Conservation (phyloP, 2,113 vertebrate genomes). For the Brevimyrus niger region DNA sequence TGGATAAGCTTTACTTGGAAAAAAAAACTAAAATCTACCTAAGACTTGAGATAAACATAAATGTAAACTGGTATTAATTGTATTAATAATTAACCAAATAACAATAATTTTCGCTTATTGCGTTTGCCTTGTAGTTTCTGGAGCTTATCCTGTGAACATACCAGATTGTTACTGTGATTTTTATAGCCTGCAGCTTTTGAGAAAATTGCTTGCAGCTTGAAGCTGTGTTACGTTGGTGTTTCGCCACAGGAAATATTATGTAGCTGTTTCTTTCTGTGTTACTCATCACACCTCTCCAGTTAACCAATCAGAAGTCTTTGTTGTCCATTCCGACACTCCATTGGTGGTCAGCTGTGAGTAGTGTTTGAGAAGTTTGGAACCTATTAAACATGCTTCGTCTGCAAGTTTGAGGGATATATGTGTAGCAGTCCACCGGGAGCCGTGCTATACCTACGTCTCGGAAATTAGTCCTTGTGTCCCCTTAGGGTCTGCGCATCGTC, state of each 20-base stretch:
- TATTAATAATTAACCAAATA: background rate
- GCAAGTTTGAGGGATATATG: constrained; percentile 17
- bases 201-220: constrained; percentile 50
- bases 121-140: background rate
- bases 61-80: background rate
- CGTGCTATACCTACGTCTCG: background rate
- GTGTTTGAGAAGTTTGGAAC: constrained; percentile 30
- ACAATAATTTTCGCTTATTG: background rate
- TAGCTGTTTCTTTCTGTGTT: constrained; percentile 69
- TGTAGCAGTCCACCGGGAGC: background rate
- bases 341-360: constrained; percentile 57
- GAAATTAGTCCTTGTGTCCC: background rate
- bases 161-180: background rate
- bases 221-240: constrained; percentile 64
- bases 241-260: constrained; percentile 56
- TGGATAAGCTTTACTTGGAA: background rate
- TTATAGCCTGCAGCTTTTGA: constrained; percentile 6
- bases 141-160: background rate
- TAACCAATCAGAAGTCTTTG: constrained; percentile 74
- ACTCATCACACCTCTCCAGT: constrained; percentile 71
- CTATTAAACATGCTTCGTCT: background rate
- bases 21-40: background rate
- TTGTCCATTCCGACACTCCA: constrained; percentile 67
- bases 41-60: background rate
- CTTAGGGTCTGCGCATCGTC: background rate